phyloP scores from a whole-genome alignment of 1,140 invertebrate species.

The Lerema accius region DNA sequence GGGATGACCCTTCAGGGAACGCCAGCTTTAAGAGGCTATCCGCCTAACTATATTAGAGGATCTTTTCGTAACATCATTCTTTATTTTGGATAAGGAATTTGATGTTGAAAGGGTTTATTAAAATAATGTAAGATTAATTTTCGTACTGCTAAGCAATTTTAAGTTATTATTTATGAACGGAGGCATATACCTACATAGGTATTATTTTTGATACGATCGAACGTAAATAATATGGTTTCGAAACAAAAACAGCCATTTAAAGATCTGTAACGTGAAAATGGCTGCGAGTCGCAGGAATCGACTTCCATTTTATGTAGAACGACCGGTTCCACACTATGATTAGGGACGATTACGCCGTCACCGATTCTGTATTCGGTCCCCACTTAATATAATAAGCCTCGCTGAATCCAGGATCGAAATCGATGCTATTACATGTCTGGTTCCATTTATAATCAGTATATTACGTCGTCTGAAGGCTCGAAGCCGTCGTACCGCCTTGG shows the following conservation, averaged over 20 bases:
- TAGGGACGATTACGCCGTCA: conserved; percentile 75
- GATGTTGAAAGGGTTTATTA: conserved; percentile 32
- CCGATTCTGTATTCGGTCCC: conserved; percentile 66
- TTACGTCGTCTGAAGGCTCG: conserved; percentile 57
- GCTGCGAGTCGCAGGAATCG: conserved; percentile 35
- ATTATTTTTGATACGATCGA: too few relatives aligned
- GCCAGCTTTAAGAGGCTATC: conserved; percentile 63
- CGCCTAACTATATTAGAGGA: conserved; percentile 75
- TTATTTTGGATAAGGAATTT: conserved; percentile 50
- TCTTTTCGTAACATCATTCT: conserved; percentile 51
- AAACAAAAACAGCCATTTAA: conserved; percentile 1
- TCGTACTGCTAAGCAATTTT: neutral
- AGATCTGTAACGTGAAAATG: conserved; percentile 24
- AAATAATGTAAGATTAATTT: conserved; percentile 15
- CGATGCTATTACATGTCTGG: conserved; percentile 77
- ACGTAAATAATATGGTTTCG: too few relatives aligned
- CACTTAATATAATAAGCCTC: conserved; percentile 79
- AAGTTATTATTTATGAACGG: conserved; percentile 5
- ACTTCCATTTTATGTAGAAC: conserved; percentile 41
- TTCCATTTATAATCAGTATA: conserved; percentile 78
- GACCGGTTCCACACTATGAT: conserved; percentile 57
- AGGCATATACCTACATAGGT: too few relatives aligned
- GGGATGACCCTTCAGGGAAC: conserved; percentile 80
- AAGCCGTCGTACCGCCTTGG: conserved; percentile 58
- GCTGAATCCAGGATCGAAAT: conserved; percentile 73